Conservation (phyloP, 2,113 vertebrate species). For the Dolichotis patagonum region DNA sequence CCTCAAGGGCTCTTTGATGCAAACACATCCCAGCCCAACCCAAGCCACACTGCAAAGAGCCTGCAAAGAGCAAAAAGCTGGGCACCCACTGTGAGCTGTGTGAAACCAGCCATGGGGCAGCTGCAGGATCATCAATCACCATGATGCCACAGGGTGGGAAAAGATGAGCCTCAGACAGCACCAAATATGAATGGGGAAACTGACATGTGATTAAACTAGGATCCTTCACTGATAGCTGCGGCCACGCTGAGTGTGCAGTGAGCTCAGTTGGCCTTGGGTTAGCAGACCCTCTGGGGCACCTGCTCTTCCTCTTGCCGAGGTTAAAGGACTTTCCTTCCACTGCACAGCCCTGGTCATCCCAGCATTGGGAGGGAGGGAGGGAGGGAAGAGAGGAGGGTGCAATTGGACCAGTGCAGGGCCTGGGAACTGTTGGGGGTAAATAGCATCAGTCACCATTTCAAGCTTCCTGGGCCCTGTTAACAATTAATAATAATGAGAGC, state of each 20-base stretch:
- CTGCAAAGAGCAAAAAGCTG: neutral
- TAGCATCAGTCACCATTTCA: too few species aligned
- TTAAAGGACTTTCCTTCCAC: neutral
- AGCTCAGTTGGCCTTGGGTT: neutral
- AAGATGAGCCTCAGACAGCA: conserved; percentile 78
- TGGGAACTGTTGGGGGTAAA: neutral
- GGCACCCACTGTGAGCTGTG: conserved; percentile 57
- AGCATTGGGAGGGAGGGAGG: neutral
- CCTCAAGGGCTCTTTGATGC: neutral
- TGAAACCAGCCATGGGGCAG: conserved; percentile 29
- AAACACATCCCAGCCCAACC: neutral
- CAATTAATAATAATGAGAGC: neutral
- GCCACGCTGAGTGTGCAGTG: conserved; percentile 7
- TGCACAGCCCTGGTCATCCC: neutral
- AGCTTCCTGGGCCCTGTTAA: neutral
- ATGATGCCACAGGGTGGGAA: conserved; percentile 31
- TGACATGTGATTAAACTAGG: conserved; percentile 79
- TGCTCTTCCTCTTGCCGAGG: neutral
- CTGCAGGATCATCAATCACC: conserved; percentile 80
- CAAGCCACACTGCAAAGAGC: neutral
- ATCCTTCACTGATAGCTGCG: conserved; percentile 57
- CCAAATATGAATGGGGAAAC: conserved; percentile 79
- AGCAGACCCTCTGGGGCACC: rapidly evolving
- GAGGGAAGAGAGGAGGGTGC: neutral
- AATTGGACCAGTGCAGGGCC: neutral